phyloP scores from a whole-genome alignment of 2,113 vertebrate species.

The Telmatochromis sp. region DNA sequence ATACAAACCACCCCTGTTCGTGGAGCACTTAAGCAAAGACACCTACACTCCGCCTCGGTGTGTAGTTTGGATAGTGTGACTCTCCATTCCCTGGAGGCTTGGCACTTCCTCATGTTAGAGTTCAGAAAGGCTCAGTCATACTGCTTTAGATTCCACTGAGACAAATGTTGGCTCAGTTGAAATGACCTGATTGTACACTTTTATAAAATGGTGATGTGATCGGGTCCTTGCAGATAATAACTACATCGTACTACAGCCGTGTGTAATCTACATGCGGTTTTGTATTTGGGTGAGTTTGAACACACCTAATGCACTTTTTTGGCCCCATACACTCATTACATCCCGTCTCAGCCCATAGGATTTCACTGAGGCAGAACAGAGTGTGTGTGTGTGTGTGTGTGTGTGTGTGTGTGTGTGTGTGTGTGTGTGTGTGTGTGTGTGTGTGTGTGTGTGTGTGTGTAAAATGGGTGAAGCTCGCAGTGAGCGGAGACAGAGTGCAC shows the following conservation, averaged over 20 bases:
- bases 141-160: background rate
- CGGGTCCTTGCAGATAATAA: background rate
- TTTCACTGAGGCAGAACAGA: background rate
- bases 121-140: background rate
- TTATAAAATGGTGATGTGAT: background rate
- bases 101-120: background rate
- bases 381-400: background rate
- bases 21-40: background rate
- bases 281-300: background rate
- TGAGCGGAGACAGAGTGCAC: background rate
- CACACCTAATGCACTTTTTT: background rate
- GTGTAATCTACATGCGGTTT: background rate
- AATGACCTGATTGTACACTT: background rate
- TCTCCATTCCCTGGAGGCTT: background rate
- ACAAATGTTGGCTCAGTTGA: background rate
- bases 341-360: background rate
- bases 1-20: background rate
- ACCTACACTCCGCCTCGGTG: background rate
- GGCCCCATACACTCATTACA: background rate
- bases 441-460: background rate
- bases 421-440: slow-evolving; percentile 17
- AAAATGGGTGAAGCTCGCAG: background rate
- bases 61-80: background rate
- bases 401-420: background rate
- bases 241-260: background rate